Percentiles rank a stretch among this genome's conserved stretches.
phyloP scores from a whole-genome alignment of 2,797 vertebrate genomes.

The Sarcoramphus papa region DNA sequence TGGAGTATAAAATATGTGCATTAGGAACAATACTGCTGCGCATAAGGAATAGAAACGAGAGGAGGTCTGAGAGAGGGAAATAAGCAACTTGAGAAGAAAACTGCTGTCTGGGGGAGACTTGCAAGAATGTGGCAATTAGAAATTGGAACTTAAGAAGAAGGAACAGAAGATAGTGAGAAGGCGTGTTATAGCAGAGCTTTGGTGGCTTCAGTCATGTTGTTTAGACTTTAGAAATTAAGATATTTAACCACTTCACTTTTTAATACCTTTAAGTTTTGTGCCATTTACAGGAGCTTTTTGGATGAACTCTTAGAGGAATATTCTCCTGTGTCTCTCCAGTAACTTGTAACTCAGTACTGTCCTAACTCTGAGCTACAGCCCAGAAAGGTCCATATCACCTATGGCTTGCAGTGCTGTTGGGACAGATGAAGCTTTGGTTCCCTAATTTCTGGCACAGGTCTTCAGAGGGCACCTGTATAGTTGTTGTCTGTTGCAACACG shows the following conservation, averaged over 20 bases:
- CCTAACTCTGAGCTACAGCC: neutral
- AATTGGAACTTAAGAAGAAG: slow-evolving; percentile 60
- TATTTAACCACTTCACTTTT: slow-evolving; percentile 38
- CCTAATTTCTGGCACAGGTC: neutral
- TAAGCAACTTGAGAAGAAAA: slow-evolving; percentile 13
- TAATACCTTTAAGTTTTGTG: neutral
- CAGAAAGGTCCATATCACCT: fast-evolving
- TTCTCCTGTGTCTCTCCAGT: neutral
- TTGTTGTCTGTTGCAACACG: neutral
- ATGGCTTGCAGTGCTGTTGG: neutral
- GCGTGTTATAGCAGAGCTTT: slow-evolving; percentile 25
- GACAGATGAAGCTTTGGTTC: neutral
- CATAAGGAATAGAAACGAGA: slow-evolving; percentile 5
- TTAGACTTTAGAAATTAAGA: slow-evolving; percentile 31
- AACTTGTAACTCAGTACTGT: neutral
- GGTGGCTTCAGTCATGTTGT: slow-evolving; percentile 41
- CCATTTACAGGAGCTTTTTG: neutral
- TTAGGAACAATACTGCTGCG: neutral
- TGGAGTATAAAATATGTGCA: neutral
- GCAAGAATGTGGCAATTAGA: slow-evolving; percentile 26
- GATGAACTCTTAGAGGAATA: neutral
- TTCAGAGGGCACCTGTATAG: neutral
- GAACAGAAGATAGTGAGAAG: slow-evolving; percentile 29
- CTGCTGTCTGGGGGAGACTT: neutral
- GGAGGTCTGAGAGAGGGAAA: slow-evolving; percentile 42